phyloP scores from a whole-genome alignment of 1,140 invertebrate species.

The Adoxophyes honmai region DNA sequence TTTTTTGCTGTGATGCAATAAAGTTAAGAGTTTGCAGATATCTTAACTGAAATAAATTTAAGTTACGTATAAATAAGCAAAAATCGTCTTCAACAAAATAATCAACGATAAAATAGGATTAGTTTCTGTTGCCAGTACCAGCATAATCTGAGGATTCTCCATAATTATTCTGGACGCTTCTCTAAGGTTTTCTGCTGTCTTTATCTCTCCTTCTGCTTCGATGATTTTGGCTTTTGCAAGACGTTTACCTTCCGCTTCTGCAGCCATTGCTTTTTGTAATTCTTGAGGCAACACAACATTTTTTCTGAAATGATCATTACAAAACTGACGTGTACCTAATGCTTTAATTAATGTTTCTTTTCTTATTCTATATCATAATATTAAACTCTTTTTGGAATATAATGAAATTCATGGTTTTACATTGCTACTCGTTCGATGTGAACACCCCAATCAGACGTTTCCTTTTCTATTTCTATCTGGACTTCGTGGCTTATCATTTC shows the following conservation, averaged over 20 bases:
- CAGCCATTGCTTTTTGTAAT: constrained; percentile 84
- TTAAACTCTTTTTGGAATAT: no score
- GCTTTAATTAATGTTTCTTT: no score
- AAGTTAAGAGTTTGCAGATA: constrained; percentile 51
- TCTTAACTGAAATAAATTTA: constrained; percentile 42
- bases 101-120: no score
- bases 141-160: constrained; percentile 45
- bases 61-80: no score
- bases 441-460: constrained; percentile 43
- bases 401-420: constrained; percentile 31
- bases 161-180: constrained; percentile 46
- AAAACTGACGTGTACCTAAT: no score
- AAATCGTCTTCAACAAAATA: no score
- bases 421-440: constrained; percentile 55
- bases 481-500: constrained; percentile 86
- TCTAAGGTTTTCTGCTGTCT: constrained; percentile 46
- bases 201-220: constrained; percentile 54
- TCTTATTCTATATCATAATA: no score
- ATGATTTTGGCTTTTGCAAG: constrained; percentile 56
- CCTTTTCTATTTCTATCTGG: constrained; percentile 42
- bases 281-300: constrained; percentile 83
- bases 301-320: constrained; percentile 54
- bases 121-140: no score
- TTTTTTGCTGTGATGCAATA: constrained; percentile 40
- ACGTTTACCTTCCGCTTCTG: constrained; percentile 75